These are phyloP conservation scores for Pristionchus entomophagus DNA, from an alignment of 2,888 invertebrate species.

Conservation along the genomic window DNA sequence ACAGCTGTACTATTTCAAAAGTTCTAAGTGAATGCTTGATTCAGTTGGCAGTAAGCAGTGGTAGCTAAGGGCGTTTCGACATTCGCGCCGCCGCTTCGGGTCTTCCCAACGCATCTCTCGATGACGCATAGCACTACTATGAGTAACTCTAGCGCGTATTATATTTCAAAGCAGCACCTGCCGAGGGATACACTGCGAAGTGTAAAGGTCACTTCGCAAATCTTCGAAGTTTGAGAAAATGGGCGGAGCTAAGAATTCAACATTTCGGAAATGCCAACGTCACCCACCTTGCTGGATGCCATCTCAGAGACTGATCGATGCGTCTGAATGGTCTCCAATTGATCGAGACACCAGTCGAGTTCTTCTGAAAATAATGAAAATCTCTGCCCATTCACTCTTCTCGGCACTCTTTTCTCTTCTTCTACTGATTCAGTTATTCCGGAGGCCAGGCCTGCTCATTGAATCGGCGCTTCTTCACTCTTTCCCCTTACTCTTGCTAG, in stretches of 20 bases:
- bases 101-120: too few relatives aligned
- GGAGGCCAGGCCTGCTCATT: background rate
- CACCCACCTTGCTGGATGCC: constrained; percentile 97
- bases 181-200: too few relatives aligned
- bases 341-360: constrained; percentile 99
- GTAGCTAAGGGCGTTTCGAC: background rate
- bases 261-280: background rate
- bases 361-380: constrained; percentile 82
- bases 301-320: constrained; percentile 99
- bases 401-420: background rate
- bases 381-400: background rate
- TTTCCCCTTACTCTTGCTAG: background rate
- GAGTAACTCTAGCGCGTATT: too few relatives aligned
- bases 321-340: constrained; percentile 98
- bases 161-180: too few relatives aligned
- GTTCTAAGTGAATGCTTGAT: background rate
- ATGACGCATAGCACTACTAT: too few relatives aligned
- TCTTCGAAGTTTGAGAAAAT: background rate
- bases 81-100: too few relatives aligned
- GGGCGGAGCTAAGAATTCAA: constrained; percentile 10
- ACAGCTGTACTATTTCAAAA: too few relatives aligned
- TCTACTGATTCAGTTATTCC: constrained; percentile 22
- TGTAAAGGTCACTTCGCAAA: background rate
- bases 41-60: background rate
- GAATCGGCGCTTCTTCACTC: background rate